A percentile compares a stretch with the other conserved stretches of the same genome.
These are phyloP conservation scores for Sinocyclocheilus anshuiensis DNA, from an alignment of 2,113 vertebrate genomes.

Conservation along the genomic window DNA sequence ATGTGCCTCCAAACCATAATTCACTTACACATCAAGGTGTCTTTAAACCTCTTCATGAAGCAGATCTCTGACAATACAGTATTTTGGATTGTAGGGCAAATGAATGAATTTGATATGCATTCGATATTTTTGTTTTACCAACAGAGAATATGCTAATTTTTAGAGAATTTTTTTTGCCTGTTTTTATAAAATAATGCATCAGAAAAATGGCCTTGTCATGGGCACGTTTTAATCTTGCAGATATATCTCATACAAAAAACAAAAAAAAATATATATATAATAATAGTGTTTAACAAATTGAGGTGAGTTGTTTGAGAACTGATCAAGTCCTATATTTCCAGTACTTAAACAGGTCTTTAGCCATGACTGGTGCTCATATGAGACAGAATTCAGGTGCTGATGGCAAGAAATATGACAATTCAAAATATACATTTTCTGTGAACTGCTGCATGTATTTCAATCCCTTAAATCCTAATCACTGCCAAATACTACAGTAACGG, in stretches of 20 bases:
- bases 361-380: background rate
- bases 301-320: background rate
- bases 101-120: background rate
- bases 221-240: background rate
- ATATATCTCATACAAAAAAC: background rate
- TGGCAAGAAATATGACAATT: background rate
- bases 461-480: conserved; percentile 22
- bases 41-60: background rate
- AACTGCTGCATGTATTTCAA: background rate
- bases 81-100: background rate
- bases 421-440: background rate
- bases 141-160: background rate
- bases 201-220: background rate
- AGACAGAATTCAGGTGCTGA: background rate
- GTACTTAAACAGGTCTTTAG: background rate
- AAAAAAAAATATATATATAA: background rate
- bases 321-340: background rate
- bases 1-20: conserved; percentile 10
- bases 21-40: background rate
- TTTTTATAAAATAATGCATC: background rate
- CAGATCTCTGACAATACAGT: background rate
- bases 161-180: background rate
- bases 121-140: background rate
- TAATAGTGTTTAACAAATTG: background rate
- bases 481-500: conserved; percentile 15